A percentile compares a stretch with the other conserved stretches of the same genome.
Evolutionary conservation across 23 tunicate genomes (phyloP).

Genomic region (Trididemnum clinides): DNA sequence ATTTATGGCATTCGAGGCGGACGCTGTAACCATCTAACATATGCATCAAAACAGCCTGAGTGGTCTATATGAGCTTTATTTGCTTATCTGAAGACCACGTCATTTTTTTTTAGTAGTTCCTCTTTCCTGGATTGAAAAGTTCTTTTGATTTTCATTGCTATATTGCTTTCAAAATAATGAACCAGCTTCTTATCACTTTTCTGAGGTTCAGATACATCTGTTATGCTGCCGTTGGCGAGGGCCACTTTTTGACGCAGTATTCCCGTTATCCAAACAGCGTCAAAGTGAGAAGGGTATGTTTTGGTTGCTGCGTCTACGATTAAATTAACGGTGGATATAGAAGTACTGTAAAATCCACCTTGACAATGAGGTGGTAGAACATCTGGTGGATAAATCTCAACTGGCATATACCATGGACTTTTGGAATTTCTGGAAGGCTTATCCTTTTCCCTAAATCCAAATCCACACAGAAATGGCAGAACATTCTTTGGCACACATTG

Average conservation of each 20-base stretch:
- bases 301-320: conserved; percentile 28
- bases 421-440: neutral
- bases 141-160: neutral
- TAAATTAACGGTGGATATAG: conserved; percentile 22
- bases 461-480: conserved; percentile 37
- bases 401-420: conserved; percentile 28
- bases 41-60: too few species aligned
- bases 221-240: neutral
- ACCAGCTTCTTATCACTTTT: neutral
- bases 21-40: too few species aligned
- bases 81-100: neutral
- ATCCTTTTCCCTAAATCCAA: conserved; percentile 1
- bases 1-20: too few species aligned
- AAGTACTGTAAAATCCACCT: conserved; percentile 36
- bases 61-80: neutral
- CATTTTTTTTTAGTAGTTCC: neutral
- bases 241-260: conserved; percentile 43
- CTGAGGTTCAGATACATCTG: neutral
- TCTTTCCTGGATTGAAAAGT: neutral
- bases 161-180: neutral
- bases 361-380: conserved; percentile 37
- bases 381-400: conserved; percentile 21
- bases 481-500: neutral
- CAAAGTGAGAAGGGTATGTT: conserved; percentile 11
- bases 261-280: conserved; percentile 47